Base-by-base conservation (phyloP, 2,797 vertebrate species). In the Picus viridis region DNA sequence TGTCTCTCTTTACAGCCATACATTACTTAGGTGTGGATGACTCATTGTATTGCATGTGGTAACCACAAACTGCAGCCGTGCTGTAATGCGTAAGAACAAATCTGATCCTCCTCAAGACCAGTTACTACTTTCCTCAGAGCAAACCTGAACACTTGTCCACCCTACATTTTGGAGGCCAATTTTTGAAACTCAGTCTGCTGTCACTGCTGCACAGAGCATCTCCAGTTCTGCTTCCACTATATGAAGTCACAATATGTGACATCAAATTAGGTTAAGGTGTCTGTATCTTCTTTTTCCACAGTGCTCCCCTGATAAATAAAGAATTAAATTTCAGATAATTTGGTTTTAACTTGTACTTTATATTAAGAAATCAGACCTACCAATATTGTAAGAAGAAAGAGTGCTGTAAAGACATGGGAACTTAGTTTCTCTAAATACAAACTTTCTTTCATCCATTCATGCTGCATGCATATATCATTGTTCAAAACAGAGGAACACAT, bases 141-240 rank as follows among this genome's bases (percentile, higher is more conserved):
- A 75, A 69, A 58, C 8, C 24, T n/a, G 2, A 39, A n/a, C 20
- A 27, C 24, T 12, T 67, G 32, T 3, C 14, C 26, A 10, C 17
- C 10, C 72, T 14, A 13, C 43, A 26, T 12, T 12, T 43, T 24
- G 43, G 54, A 59, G 58, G 7, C 6, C 9, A 41, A 2, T 36
- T 30, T 72, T 18, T 14, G 54, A 16, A 76, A n/a, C 53, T 4
- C 19, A 13, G 8, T 41, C 49, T 45, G 5, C 20, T 39, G 24
- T 51, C n/a, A 39, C 13, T n/a, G 1, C 6, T 61, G n/a, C 30
- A 41, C 10, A 5, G 8, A 14, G 45, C 0, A 1, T 10, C 43
- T 62, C 49, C n/a, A 54, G 4, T 27, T 14, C 54, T 16, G 29
- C 17, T 29, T 9, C 49, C 26, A 10, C 56, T 26, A 1, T 10